A percentile compares a stretch with the other conserved stretches of the same genome.
Evolutionary conservation across 2,888 invertebrate genomes (phyloP).

Genomic region (Limnephilus marmoratus): DNA sequence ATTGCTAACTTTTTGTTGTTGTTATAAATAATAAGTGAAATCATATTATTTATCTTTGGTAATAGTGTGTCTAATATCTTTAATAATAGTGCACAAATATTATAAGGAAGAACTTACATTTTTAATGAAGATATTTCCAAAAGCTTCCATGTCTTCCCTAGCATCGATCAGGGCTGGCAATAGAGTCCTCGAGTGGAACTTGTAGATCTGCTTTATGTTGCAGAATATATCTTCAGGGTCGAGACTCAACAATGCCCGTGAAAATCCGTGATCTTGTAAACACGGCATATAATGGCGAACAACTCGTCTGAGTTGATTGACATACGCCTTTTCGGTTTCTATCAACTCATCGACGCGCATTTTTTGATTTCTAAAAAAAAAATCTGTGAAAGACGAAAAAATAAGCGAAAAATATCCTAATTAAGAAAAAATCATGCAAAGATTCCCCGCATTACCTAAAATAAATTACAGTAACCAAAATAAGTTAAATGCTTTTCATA

Average conservation of each 20-base stretch:
- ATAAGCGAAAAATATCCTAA: too few relatives aligned
- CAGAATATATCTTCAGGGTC: constrained; percentile 87
- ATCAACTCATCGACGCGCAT: constrained; percentile 94
- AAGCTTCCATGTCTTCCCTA: constrained; percentile 83
- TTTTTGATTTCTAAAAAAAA: constrained; percentile 81
- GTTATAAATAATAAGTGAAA: too few relatives aligned
- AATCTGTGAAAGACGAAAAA: background rate
- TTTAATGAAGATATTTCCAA: constrained; percentile 86
- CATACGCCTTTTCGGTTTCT: constrained; percentile 96
- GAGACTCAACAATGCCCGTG: constrained; percentile 81
- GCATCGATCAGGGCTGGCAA: constrained; percentile 82
- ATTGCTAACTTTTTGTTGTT: too few relatives aligned
- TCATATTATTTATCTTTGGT: background rate
- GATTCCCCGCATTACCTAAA: background rate
- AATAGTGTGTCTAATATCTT: background rate
- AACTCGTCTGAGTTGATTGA: constrained; percentile 92
- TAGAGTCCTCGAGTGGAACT: constrained; percentile 91
- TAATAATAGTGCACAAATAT: background rate
- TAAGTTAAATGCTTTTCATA: background rate
- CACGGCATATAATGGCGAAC: constrained; percentile 96
- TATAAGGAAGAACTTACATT: constrained; percentile 77
- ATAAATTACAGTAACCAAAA: background rate
- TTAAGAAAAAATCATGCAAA: background rate
- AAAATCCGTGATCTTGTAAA: constrained; percentile 89
- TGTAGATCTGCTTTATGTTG: constrained; percentile 95